Percentiles rank a stretch among this genome's conserved stretches.
phyloP scores from a whole-genome alignment of 2,797 vertebrate genomes.

The Sebastes cheni region DNA sequence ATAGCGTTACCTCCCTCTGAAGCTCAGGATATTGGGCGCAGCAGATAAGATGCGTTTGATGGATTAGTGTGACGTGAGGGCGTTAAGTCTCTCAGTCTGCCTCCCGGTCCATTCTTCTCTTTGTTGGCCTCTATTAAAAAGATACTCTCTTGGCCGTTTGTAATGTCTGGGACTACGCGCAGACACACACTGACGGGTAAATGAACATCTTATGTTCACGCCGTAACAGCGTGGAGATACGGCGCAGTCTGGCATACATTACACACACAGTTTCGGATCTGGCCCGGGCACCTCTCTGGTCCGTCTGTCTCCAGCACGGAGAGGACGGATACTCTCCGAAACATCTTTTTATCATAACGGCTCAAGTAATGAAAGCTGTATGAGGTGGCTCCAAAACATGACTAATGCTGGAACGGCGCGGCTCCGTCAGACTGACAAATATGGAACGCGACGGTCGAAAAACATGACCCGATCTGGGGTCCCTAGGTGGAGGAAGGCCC shows the following conservation, averaged over 20 bases:
- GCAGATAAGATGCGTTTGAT: conserved; percentile 72
- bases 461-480: conserved; percentile 50
- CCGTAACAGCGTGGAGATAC: conserved; percentile 27
- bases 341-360: conserved; percentile 74
- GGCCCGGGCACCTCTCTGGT: conserved; percentile 43
- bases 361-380: conserved; percentile 71
- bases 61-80: conserved; percentile 61
- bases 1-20: conserved; percentile 55
- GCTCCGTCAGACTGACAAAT: conserved; percentile 65
- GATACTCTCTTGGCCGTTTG: conserved; percentile 54
- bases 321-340: conserved; percentile 56
- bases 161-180: conserved; percentile 17
- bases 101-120: conserved; percentile 42
- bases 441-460: conserved; percentile 39
- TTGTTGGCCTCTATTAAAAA: conserved; percentile 64
- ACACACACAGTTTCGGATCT: conserved; percentile 16
- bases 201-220: conserved; percentile 40
- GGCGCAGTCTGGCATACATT: conserved; percentile 11
- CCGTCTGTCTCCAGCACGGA: conserved; percentile 37
- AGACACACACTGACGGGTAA: conserved; percentile 55
- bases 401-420: conserved; percentile 67
- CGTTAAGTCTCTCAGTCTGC: conserved; percentile 60
- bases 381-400: conserved; percentile 73
- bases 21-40: conserved; percentile 70
- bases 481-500: conserved; percentile 34